Percentiles rank a stretch among this genome's conserved stretches.
phyloP scores from a whole-genome alignment of 1,140 invertebrate genomes.

The Drosophila santomea region DNA sequence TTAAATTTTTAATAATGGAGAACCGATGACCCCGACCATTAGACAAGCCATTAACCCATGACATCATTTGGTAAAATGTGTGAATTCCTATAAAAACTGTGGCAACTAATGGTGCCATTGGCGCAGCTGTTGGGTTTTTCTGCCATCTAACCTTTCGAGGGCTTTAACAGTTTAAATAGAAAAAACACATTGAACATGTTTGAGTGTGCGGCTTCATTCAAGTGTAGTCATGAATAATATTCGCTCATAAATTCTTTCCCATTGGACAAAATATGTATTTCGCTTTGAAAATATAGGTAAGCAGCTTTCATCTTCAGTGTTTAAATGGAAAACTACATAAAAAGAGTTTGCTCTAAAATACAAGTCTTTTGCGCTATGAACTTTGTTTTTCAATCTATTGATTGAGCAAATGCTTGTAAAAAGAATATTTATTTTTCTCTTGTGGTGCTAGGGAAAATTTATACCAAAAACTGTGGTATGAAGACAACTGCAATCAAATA shows the following conservation, averaged over 20 bases:
- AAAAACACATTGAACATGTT: slow-evolving; percentile 13
- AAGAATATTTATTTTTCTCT: background rate
- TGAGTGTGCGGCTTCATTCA: slow-evolving; percentile 28
- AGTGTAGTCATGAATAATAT: slow-evolving; percentile 52
- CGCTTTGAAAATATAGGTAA: background rate
- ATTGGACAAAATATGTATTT: slow-evolving; percentile 1
- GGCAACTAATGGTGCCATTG: slow-evolving; percentile 30
- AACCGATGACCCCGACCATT: slow-evolving; percentile 25
- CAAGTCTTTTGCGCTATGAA: background rate
- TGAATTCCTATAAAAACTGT: slow-evolving; percentile 23
- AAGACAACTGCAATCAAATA: too few relatives aligned
- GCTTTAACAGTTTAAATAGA: background rate
- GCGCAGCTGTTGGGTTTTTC: slow-evolving; percentile 35
- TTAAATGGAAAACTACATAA: too few relatives aligned
- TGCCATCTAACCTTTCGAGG: slow-evolving; percentile 26
- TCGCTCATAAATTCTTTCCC: slow-evolving; percentile 4
- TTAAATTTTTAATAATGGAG: slow-evolving; percentile 44
- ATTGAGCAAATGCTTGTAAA: too few relatives aligned
- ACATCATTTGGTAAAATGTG: slow-evolving; percentile 41
- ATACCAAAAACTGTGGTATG: too few relatives aligned
- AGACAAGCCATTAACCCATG: slow-evolving; percentile 39
- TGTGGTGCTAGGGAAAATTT: background rate
- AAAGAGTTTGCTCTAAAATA: too few relatives aligned
- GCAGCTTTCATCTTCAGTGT: background rate
- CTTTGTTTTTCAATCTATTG: background rate